Evolutionary conservation across 2,113 vertebrate genomes (phyloP).

Genomic region (Sphyrna mokarran): DNA sequence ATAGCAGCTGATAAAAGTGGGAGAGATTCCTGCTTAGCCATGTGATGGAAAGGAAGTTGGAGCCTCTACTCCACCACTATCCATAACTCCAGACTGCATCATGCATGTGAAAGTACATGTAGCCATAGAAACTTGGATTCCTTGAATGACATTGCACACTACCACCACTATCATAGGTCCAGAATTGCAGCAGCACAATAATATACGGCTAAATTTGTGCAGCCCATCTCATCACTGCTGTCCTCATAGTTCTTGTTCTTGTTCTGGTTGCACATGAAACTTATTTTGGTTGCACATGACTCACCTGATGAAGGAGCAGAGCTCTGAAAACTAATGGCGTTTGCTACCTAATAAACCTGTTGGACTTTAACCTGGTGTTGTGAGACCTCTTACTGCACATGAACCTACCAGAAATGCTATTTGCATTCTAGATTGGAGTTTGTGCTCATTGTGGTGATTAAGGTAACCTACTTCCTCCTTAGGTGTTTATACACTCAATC

Average conservation of each 20-base stretch:
- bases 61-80: background rate
- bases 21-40: background rate
- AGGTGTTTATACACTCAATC: background rate
- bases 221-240: background rate
- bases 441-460: background rate
- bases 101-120: background rate
- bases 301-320: too few species aligned
- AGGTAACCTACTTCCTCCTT: background rate
- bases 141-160: too few species aligned
- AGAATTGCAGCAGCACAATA: background rate
- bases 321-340: too few species aligned
- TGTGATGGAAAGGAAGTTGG: background rate
- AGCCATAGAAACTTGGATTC: background rate
- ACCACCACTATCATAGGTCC: background rate
- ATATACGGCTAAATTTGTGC: background rate
- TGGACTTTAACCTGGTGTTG: too few species aligned
- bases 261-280: too few species aligned
- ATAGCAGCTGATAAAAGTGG: background rate
- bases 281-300: too few species aligned
- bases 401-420: background rate
- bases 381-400: background rate
- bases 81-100: background rate
- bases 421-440: background rate
- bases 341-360: too few species aligned
- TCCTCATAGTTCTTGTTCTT: background rate